Base-by-base conservation (phyloP, 2,888 invertebrate genomes). In the Mythimna pallens region DNA sequence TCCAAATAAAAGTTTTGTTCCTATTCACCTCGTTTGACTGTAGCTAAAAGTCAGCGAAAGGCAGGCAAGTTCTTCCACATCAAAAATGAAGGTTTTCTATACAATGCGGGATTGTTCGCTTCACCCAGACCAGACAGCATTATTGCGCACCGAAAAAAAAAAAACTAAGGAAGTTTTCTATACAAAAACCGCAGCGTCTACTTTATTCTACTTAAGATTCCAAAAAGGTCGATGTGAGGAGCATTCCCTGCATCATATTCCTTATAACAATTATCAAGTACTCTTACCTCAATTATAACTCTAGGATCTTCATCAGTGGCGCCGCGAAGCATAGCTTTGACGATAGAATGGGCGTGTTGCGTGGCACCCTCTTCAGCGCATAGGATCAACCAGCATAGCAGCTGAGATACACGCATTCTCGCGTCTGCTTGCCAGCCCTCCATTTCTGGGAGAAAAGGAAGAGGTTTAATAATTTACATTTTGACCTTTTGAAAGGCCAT, bases 351-450 rank as follows among this genome's bases (percentile, higher is more conserved):
- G 93, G 97, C 80, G 97, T 98, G 97, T 88, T 98, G 98, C 0
- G 98, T 98, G 67, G 97, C 94, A 65, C 97, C 97, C 65, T 97
- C 97, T 90, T 99, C 98, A 1, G 97, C 97, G 89, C 98, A 97
- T 43, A 98, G 93, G 65, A 98, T 93, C 72, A 98, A 91, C 87
- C 97, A 97, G 89, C 98, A 98, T 25, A 99, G 93, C 20, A 99
- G 95, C 87, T 98, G 98, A 0, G 98, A 97, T 30, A 98, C 97
- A 70, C 98, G 97, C 3, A 98, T 95, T 64, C 98, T 94, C 0
- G 97, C 97, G 74, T 97, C 97, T 0, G 96, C 96, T 87, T 98
- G 97, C 98, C 98, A 99, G 82, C 98, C 98, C 0, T 97, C 96
- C 86, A 99, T 96, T 91, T 99, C 99, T 89, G 92, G 3, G 25